Evolutionary conservation across 2,888 invertebrate species (phyloP), one percentile per base, ranked within the genome.

Genomic region (Campoplex nolae): DNA sequence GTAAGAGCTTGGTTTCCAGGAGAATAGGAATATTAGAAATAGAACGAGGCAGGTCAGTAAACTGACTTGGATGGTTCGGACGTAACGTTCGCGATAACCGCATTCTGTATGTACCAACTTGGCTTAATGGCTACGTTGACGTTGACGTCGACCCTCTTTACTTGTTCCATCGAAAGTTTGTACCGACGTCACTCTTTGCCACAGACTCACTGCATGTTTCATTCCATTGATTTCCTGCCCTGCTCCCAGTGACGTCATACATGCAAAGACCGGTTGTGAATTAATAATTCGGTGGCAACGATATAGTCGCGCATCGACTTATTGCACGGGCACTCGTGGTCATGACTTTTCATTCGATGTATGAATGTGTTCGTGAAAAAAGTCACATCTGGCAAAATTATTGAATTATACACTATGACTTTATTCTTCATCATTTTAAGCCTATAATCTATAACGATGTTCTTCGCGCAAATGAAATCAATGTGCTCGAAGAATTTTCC

Each of bases 181-280:
- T 80, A 85, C 82, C 79, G 84, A 87, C 87, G 87, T 87, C 87
- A 87, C 79, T 85, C 79, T 62, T 83, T 45, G 18, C 42, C 38
- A 42, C 48, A 51, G 70, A 84, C 74, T 45, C 4, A 67, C 81
- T 92, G 90, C 91, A 93, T 92, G 90, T 92, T 92, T 92, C 86
- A 92, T 90, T 87, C 51, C 84, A 91, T 93, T 92, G 92, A 93
- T 92, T 86, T 89, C 13, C 23, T 85, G 90, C 87, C 32, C 45
- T n/a, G n/a, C n/a, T 4, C 38, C 87, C 86, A 86, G 89, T 92
- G 92, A 93, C 93, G 93, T 93, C 92, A 93, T 90, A 90, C 89
- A 88, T 88, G 86, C 89, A 91, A 89, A 92, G 90, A 76, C 90
- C 87, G 84, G 87, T 87, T 86, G 84, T 91, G 86, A 88, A 92